Conservation (phyloP, 2,797 vertebrate species). For the Eutrigla gurnardus region DNA sequence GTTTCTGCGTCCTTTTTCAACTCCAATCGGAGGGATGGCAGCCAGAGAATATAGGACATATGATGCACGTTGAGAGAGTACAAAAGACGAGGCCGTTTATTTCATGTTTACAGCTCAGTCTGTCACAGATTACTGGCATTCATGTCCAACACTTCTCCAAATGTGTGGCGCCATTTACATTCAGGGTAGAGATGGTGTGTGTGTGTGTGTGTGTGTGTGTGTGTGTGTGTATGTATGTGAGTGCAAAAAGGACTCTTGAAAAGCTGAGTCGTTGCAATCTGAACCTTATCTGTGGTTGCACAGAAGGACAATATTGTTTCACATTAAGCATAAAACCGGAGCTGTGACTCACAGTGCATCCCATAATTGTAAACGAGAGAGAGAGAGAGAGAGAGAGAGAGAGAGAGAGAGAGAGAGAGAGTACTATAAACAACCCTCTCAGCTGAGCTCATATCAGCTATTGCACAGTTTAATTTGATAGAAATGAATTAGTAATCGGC, state of each 20-base stretch:
- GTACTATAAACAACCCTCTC: not conserved
- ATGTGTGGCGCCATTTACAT: slow-evolving; percentile 15
- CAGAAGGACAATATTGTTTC: slow-evolving; percentile 10
- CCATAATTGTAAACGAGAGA: not conserved
- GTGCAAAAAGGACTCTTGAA: not conserved
- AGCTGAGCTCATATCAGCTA: not conserved
- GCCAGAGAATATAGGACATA: slow-evolving; percentile 16
- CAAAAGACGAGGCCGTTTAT: slow-evolving; percentile 55
- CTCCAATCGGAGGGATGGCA: slow-evolving; percentile 15
- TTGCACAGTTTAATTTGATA: not conserved
- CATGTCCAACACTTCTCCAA: not conserved
- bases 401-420: not conserved
- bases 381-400: not conserved
- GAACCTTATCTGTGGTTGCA: slow-evolving; percentile 1
- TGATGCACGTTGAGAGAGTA: slow-evolving; percentile 32
- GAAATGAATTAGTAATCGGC: slow-evolving; percentile 1
- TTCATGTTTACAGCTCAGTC: slow-evolving; percentile 37
- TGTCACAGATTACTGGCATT: slow-evolving; percentile 26
- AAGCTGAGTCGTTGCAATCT: slow-evolving; percentile 2
- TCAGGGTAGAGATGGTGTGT: slow-evolving; percentile 5
- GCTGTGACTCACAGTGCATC: not conserved
- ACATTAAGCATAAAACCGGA: slow-evolving; percentile 9
- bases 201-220: not conserved
- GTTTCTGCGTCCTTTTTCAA: slow-evolving; percentile 29
- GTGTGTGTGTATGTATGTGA: not conserved